Evolutionary conservation across 1,140 invertebrate genomes (phyloP).

Genomic region (Drosophila serrata): DNA sequence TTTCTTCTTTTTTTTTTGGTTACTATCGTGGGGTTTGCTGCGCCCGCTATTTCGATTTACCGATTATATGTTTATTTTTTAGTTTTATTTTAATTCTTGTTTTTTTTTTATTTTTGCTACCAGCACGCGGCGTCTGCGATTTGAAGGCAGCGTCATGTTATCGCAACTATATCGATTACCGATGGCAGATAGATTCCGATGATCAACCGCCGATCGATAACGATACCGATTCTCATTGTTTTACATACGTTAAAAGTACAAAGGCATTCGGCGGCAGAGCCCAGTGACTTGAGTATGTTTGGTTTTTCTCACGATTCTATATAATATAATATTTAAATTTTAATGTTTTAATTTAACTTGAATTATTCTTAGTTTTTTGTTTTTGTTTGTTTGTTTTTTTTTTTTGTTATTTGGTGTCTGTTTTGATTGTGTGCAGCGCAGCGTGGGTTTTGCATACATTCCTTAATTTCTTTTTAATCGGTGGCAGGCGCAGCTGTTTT

Average conservation of each 20-base stretch:
- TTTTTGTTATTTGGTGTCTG: slow-evolving; percentile 55
- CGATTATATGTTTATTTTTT: slow-evolving; percentile 20
- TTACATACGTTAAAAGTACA: slow-evolving; percentile 64
- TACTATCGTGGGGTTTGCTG: slow-evolving; percentile 46
- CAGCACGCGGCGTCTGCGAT: slow-evolving; percentile 60
- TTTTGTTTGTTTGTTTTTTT: slow-evolving; percentile 41
- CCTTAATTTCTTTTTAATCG: slow-evolving; percentile 23
- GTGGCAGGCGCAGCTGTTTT: slow-evolving; percentile 37
- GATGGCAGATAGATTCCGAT: slow-evolving; percentile 14
- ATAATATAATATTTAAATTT: slow-evolving; percentile 48
- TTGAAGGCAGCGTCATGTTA: slow-evolving; percentile 74
- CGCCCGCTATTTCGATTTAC: slow-evolving; percentile 37
- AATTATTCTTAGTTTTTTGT: slow-evolving; percentile 34
- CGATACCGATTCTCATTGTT: slow-evolving; percentile 38
- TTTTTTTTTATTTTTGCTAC: slow-evolving; percentile 11
- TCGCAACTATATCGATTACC: slow-evolving; percentile 42
- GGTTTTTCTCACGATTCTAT: slow-evolving; percentile 42
- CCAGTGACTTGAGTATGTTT: slow-evolving; percentile 58
- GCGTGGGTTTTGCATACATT: slow-evolving; percentile 31
- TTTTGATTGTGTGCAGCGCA: slow-evolving; percentile 64
- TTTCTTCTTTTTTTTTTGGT: slow-evolving; percentile 26
- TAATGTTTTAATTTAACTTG: slow-evolving; percentile 49
- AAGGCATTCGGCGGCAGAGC: slow-evolving; percentile 67
- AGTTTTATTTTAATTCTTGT: slow-evolving; percentile 1
- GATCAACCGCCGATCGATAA: slow-evolving; percentile 8